Base-by-base conservation (phyloP, 2,888 invertebrate species). In the Nomada fabriciana region DNA sequence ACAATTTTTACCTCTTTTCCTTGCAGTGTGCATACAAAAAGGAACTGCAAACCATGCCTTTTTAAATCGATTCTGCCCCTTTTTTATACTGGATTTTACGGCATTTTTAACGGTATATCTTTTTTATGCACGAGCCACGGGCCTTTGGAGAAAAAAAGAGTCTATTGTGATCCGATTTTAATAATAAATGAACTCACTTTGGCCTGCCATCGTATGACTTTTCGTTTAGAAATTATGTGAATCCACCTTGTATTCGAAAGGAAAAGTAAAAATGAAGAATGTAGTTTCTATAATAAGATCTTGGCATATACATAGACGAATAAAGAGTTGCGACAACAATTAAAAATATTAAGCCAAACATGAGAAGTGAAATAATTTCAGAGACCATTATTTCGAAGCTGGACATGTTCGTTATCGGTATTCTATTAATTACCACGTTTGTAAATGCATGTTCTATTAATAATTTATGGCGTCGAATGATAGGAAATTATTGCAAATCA, bases 131-230 rank as follows among this genome's bases (percentile, higher is more conserved):
- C 70, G 67, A 74, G 43, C 61, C n/a, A 65, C 55, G 25, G 55
- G n/a, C 18, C 50, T 67, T 67, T 47, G 55, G 52, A 11, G 55
- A 50, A 53, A 69, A 69, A 69, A 80, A 64, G 52, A 53, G 52
- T 72, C 64, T 47, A 53, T 57, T 64, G 64, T 79, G 59, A 74
- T 71, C 65, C 52, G 57, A 80, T 75, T 82, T 67, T 75, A 74
- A 80, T 75, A 67, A 71, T 36, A 42, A 70, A 23, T 52, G 18
- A 15, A 18, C 18, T 18, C 18, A 50, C 15, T 50, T 50, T 15
- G 2, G 3, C 50, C 15, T 50, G 5, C 18, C 50, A 50, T 18
- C 18, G 50, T 18, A 7, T 15, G 25, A 20, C 4, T 20, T 53
- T n/a, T 53, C 53, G 20, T n/a, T 53, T 20, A 4, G 20, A 20